These are phyloP conservation scores for Littorina saxatilis DNA, from an alignment of 1,140 invertebrate species.

Conservation along the genomic window DNA sequence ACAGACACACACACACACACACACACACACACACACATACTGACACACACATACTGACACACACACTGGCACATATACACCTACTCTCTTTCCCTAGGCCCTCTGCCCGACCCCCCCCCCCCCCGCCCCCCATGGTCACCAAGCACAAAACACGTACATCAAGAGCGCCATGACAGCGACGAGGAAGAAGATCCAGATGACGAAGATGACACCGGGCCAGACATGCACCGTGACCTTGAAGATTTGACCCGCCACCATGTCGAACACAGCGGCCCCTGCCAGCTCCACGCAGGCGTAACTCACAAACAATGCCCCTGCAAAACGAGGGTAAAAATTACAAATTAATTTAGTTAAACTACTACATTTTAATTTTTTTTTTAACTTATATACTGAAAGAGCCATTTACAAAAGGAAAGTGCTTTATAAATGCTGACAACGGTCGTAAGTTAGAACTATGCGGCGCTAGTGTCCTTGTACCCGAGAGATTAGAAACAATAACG, in stretches of 20 bases:
- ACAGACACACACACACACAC: conserved; percentile 13
- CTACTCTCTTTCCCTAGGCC: no score
- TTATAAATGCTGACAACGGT: not conserved
- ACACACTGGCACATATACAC: no score
- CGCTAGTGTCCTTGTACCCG: not conserved
- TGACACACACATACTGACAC: not conserved
- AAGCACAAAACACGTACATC: not conserved
- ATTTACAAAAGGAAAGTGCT: not conserved
- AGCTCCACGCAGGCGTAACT: conserved; percentile 29
- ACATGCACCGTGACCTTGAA: conserved; percentile 4
- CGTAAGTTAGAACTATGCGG: not conserved
- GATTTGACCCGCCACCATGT: not conserved
- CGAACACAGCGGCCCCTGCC: conserved; percentile 25
- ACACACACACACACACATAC: conserved; percentile 19
- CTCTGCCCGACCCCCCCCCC: no score
- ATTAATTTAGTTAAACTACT: no score
- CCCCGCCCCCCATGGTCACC: not conserved
- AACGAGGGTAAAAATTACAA: not conserved
- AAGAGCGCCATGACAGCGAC: conserved; percentile 17
- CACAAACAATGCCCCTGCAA: conserved; percentile 12
- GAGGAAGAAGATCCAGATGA: conserved; percentile 10
- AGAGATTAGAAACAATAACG: no score
- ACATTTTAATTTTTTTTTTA: not conserved
- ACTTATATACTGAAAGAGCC: not conserved
- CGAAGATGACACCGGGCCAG: conserved; percentile 29